Conservation (phyloP, 2,797 vertebrate genomes). For the Coccyzus lansbergi region DNA sequence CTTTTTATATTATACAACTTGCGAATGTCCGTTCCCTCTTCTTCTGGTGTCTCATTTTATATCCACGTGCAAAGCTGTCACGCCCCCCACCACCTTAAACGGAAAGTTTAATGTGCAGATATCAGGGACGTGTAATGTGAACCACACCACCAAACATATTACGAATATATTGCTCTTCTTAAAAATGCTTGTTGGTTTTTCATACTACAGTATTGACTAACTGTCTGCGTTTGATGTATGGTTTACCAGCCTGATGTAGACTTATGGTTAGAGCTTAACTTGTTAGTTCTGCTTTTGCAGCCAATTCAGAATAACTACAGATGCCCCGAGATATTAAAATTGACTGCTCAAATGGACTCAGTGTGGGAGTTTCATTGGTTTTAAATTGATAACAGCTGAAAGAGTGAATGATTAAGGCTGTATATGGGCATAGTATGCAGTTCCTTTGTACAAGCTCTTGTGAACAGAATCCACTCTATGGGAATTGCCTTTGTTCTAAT, state of each 20-base stretch:
- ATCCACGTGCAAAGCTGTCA: constrained; percentile 48
- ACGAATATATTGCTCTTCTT: constrained; percentile 88
- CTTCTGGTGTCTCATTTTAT: constrained; percentile 50
- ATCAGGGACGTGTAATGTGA: constrained; percentile 71
- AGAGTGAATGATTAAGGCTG: constrained; percentile 84
- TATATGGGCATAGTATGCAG: constrained; percentile 81
- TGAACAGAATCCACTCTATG: constrained; percentile 78
- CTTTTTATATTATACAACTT: constrained; percentile 47
- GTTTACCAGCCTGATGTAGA: constrained; percentile 87
- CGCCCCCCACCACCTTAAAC: constrained; percentile 38
- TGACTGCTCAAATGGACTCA: constrained; percentile 88
- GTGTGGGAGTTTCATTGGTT: constrained; percentile 87
- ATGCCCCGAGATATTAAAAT: constrained; percentile 95
- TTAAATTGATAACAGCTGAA: constrained; percentile 88
- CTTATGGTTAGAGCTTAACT: constrained; percentile 95
- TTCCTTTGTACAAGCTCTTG: constrained; percentile 78
- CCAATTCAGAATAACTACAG: constrained; percentile 88
- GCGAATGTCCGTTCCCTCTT: constrained; percentile 17
- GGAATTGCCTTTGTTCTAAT: constrained; percentile 81
- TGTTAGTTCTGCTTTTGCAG: constrained; percentile 95
- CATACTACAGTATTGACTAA: constrained; percentile 94
- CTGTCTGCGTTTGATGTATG: constrained; percentile 93
- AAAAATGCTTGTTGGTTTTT: constrained; percentile 91
- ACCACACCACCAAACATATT: constrained; percentile 75
- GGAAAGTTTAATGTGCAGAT: constrained; percentile 56